Evolutionary conservation across 2,113 vertebrate genomes (phyloP).

Genomic region (Melanerpes aurifrons): DNA sequence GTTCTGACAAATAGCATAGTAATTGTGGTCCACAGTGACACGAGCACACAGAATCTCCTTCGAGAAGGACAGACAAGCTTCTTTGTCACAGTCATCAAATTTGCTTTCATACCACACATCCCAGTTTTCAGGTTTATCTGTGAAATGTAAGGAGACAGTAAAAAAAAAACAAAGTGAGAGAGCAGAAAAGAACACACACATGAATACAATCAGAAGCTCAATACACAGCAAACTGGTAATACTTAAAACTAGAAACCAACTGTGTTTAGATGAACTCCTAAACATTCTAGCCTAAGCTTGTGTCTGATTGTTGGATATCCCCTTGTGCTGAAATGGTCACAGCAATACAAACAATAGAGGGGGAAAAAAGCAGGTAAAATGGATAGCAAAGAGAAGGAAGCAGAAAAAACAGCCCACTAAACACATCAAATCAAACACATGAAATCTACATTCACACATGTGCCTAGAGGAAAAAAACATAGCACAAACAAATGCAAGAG

Average conservation of each 20-base stretch:
- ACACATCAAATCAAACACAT: not conserved
- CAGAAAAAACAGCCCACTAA: not conserved
- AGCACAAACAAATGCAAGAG: not conserved
- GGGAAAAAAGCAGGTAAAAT: not conserved
- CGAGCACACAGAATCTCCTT: slow-evolving; percentile 95
- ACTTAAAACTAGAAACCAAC: too few relatives aligned
- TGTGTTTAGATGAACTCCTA: not conserved
- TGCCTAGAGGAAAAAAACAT: not conserved
- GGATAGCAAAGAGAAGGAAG: not conserved
- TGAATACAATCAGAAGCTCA: not conserved
- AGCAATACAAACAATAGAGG: not conserved
- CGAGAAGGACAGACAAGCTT: slow-evolving; percentile 97
- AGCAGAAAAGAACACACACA: not conserved
- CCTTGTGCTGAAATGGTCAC: not conserved
- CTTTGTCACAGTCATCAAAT: slow-evolving; percentile 96
- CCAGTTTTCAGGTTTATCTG: slow-evolving; percentile 97
- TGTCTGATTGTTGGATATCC: not conserved
- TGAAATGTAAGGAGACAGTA: slow-evolving; percentile 18
- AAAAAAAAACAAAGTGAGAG: not conserved
- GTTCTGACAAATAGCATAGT: slow-evolving; percentile 98
- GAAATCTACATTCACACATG: not conserved
- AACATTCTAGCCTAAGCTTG: not conserved
- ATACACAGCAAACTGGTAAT: not conserved
- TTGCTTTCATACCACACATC: slow-evolving; percentile 99
- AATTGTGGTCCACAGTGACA: slow-evolving; percentile 98